Percentiles rank a stretch among this genome's conserved stretches.
Evolutionary conservation across 2,888 invertebrate species (phyloP).

Genomic region (Azorinus chamasolen): DNA sequence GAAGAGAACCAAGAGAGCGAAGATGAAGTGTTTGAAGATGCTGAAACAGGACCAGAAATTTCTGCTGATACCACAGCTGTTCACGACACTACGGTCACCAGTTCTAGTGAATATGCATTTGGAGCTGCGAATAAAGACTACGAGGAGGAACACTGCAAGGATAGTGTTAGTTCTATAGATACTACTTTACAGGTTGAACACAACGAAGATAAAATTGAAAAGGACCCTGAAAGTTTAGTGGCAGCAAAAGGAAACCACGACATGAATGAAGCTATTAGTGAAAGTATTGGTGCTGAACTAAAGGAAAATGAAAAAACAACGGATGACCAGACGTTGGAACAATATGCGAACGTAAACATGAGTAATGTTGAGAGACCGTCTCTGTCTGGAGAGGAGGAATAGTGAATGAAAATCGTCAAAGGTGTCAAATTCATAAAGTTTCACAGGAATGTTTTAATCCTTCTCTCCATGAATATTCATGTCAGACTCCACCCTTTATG

Average conservation of each 20-base stretch:
- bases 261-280: not conserved
- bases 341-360: constrained; percentile 1
- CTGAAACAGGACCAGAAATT: not conserved
- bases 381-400: constrained; percentile 13
- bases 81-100: too few relatives aligned
- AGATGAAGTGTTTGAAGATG: not conserved
- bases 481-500: too few relatives aligned
- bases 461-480: too few relatives aligned
- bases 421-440: too few relatives aligned
- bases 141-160: not conserved
- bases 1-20: not conserved
- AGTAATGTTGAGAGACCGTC: constrained; percentile 4
- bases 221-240: not conserved
- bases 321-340: not conserved
- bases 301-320: not conserved
- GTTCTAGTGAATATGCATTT: not conserved
- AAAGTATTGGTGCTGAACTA: not conserved
- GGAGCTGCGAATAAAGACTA: not conserved
- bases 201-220: not conserved
- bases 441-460: too few relatives aligned
- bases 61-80: not conserved
- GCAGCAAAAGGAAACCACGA: too few relatives aligned
- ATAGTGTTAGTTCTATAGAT: constrained; percentile 5
- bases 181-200: not conserved
- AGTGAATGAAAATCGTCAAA: too few relatives aligned